Conservation (phyloP, 2,113 vertebrate genomes). For the Sinocyclocheilus anshuiensis region DNA sequence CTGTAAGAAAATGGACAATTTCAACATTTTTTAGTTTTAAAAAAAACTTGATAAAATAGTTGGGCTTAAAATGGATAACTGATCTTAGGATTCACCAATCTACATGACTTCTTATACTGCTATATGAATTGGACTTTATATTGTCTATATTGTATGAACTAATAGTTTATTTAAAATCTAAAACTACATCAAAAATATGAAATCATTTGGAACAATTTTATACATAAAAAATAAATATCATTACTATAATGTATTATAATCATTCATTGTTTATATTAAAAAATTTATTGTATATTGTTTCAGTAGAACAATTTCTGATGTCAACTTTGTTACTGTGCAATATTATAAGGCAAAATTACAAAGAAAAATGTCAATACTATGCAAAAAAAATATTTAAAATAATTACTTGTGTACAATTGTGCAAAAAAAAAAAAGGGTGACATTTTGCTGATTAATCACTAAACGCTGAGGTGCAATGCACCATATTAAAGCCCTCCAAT, state of each 20-base stretch:
- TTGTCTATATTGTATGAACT: not conserved
- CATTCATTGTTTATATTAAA: too few relatives aligned
- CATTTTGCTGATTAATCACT: not conserved
- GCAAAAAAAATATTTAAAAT: not conserved
- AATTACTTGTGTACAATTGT: not conserved
- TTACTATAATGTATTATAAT: too few relatives aligned
- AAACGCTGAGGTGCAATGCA: slow-evolving; percentile 51
- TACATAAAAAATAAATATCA: too few relatives aligned
- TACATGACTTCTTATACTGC: not conserved
- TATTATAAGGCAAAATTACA: not conserved
- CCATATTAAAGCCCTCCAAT: slow-evolving; percentile 39
- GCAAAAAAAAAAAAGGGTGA: not conserved
- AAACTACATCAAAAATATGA: too few relatives aligned
- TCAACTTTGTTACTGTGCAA: not conserved
- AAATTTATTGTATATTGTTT: not conserved
- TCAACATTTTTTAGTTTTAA: not conserved
- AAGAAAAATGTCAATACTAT: not conserved
- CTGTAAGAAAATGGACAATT: slow-evolving; percentile 68
- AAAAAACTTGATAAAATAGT: too few relatives aligned
- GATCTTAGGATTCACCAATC: not conserved
- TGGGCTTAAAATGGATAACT: not conserved
- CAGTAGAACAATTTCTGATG: not conserved
- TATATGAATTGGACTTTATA: not conserved
- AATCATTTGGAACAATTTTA: too few relatives aligned
- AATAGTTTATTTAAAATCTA: not conserved